Percentiles rank a stretch among this genome's conserved stretches.
These are phyloP conservation scores for Thumatha senex DNA, from an alignment of 2,888 invertebrate genomes.

Conservation along the genomic window DNA sequence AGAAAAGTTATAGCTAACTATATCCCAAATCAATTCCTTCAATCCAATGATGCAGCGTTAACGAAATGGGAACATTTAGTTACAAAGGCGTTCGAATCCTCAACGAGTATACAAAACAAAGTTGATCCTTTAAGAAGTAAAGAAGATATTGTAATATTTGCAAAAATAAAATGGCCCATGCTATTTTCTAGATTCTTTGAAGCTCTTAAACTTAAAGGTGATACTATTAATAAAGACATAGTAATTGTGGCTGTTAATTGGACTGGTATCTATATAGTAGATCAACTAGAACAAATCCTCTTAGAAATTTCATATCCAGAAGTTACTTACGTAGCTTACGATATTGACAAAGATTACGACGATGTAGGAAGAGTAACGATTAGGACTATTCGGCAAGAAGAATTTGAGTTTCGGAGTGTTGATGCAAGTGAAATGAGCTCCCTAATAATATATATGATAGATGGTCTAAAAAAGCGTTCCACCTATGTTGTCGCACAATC, in stretches of 20 bases:
- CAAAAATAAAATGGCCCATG: conserved; percentile 96
- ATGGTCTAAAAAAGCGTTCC: conserved; percentile 93
- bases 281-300: conserved; percentile 95
- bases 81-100: conserved; percentile 87
- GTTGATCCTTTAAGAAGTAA: conserved; percentile 88
- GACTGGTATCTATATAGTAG: conserved; percentile 96
- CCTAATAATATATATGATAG: conserved; percentile 92
- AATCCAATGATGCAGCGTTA: conserved; percentile 84
- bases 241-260: conserved; percentile 97
- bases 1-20: conserved; percentile 89
- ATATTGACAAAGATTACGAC: conserved; percentile 73
- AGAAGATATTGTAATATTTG: conserved; percentile 95
- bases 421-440: conserved; percentile 94
- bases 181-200: conserved; percentile 97
- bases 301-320: conserved; percentile 94
- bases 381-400: conserved; percentile 93
- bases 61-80: conserved; percentile 89
- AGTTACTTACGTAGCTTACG: conserved; percentile 89
- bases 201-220: conserved; percentile 90
- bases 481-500: conserved; percentile 90
- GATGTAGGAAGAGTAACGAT: conserved; percentile 88
- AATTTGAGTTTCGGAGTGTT: conserved; percentile 94
- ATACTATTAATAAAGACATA: conserved; percentile 86
- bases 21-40: conserved; percentile 90
- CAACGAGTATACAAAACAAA: conserved; percentile 87